Evolutionary conservation across 2,113 vertebrate genomes (phyloP).

Genomic region (Pelecanoides urinatrix): DNA sequence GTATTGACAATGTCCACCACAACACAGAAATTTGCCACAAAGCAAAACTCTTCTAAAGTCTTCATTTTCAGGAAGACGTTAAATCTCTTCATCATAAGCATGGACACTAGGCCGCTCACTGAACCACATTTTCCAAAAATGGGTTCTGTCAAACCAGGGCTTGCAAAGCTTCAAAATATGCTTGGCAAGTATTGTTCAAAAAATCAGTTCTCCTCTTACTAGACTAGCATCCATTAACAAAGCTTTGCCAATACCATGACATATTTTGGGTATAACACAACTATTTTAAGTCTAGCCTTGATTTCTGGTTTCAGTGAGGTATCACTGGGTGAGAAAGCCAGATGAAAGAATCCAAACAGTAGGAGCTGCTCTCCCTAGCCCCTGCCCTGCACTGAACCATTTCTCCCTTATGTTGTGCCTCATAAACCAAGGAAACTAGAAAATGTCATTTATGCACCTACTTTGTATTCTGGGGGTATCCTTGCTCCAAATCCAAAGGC

Average conservation of each 20-base stretch:
- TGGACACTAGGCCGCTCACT: background rate
- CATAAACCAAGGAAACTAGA: background rate
- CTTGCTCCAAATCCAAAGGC: conserved; percentile 95
- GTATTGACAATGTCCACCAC: background rate
- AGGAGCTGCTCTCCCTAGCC: background rate
- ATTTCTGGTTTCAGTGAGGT: background rate
- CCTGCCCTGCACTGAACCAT: background rate
- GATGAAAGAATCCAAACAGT: background rate
- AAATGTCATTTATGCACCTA: conserved; percentile 65
- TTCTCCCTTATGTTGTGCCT: background rate
- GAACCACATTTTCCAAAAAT: background rate
- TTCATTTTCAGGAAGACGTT: background rate
- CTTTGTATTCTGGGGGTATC: conserved; percentile 96
- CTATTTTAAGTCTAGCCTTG: background rate
- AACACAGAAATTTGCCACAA: background rate
- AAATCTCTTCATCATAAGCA: background rate
- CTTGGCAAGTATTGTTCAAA: background rate
- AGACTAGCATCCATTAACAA: background rate
- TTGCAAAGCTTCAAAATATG: background rate
- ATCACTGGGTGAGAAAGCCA: background rate
- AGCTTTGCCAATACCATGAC: background rate
- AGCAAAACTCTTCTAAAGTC: background rate
- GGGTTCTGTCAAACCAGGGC: background rate
- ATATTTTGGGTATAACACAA: background rate
- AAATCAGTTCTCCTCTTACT: background rate